A percentile compares a stretch with the other conserved stretches of the same genome.
These are phyloP conservation scores for Tarsius wallacei DNA, from an alignment of 2,797 vertebrate species.

Conservation along the genomic window DNA sequence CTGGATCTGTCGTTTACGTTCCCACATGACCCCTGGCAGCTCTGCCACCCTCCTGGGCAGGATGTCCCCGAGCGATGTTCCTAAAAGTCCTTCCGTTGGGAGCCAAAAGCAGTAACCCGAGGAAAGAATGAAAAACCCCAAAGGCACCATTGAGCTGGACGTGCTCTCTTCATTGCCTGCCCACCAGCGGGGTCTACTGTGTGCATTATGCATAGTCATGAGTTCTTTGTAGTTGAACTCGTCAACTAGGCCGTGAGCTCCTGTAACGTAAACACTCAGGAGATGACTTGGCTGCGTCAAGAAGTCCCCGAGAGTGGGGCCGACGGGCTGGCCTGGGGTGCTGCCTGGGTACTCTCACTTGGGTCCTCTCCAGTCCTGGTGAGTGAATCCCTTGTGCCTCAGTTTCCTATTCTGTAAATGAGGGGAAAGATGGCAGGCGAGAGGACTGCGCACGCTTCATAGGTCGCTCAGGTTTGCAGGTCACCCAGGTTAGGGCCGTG, in stretches of 20 bases:
- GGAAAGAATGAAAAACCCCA: neutral
- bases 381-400: neutral
- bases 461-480: neutral
- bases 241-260: neutral
- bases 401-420: neutral
- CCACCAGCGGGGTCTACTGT: rapidly evolving
- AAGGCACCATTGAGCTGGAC: neutral
- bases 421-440: neutral
- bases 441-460: neutral
- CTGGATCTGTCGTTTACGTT: neutral
- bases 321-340: rapidly evolving
- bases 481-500: neutral
- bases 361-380: neutral
- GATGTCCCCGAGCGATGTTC: neutral
- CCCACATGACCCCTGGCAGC: neutral
- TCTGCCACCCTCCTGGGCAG: neutral
- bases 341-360: neutral
- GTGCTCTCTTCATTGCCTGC: neutral
- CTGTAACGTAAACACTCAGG: neutral
- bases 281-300: too few relatives aligned
- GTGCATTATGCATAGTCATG: too few relatives aligned
- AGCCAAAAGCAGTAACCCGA: neutral
- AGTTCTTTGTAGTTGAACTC: neutral
- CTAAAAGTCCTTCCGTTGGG: neutral
- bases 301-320: rapidly evolving